Evolutionary conservation across 1,140 invertebrate species (phyloP).

Genomic region (Meteorus sp.): DNA sequence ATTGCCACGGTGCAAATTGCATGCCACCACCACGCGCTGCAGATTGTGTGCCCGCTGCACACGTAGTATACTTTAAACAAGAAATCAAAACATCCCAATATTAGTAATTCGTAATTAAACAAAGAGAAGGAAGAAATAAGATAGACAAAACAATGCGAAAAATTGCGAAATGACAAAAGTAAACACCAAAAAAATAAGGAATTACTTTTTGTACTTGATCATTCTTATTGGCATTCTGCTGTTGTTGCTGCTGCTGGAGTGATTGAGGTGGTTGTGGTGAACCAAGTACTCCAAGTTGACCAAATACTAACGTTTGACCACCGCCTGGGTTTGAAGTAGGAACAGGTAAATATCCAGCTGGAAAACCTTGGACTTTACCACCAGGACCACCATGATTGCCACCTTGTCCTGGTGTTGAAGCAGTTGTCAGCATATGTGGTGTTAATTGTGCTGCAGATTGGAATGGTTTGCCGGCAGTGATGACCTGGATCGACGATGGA

Average conservation of each 20-base stretch:
- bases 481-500: constrained; percentile 73
- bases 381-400: constrained; percentile 68
- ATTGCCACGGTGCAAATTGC: constrained; percentile 65
- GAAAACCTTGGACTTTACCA: constrained; percentile 61
- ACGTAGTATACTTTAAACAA: constrained; percentile 27
- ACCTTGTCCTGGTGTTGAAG: constrained; percentile 65
- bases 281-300: constrained; percentile 73
- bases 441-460: constrained; percentile 72
- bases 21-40: constrained; percentile 64
- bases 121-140: constrained; percentile 11
- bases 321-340: constrained; percentile 77
- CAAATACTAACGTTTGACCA: constrained; percentile 78
- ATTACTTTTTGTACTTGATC: constrained; percentile 56
- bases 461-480: constrained; percentile 79
- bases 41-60: constrained; percentile 58
- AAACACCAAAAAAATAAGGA: constrained; percentile 21
- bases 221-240: constrained; percentile 48
- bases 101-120: not conserved
- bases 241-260: constrained; percentile 53
- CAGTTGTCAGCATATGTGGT: constrained; percentile 77
- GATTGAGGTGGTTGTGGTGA: constrained; percentile 65
- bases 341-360: constrained; percentile 66
- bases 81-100: not conserved
- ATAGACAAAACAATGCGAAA: not conserved
- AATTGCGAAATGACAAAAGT: not conserved